Conservation (phyloP, 2,797 vertebrate species). For the Esox masquinongy region DNA sequence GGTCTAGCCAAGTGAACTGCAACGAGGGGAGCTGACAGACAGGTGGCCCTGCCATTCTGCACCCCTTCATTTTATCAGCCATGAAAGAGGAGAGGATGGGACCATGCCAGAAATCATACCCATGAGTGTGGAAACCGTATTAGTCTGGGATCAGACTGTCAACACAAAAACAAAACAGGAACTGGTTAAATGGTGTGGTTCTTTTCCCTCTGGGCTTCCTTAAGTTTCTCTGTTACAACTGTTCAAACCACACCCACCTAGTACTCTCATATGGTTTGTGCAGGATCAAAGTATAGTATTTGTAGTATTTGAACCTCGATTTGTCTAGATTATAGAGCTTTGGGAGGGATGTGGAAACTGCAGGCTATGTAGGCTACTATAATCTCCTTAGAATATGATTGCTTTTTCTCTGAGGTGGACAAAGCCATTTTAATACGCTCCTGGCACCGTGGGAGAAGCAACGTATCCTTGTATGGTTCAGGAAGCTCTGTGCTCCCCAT, state of each 20-base stretch:
- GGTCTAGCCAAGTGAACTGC: conserved; percentile 37
- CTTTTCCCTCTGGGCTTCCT: neutral
- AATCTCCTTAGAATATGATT: neutral
- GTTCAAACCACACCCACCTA: neutral
- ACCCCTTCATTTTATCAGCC: conserved; percentile 37
- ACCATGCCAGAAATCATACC: conserved; percentile 33
- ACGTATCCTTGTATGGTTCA: neutral
- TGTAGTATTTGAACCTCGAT: neutral
- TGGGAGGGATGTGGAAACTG: neutral
- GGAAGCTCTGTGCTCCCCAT: neutral
- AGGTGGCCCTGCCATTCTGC: conserved; percentile 45
- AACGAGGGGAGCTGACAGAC: conserved; percentile 18
- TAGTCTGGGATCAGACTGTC: no score
- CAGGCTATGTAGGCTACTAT: neutral
- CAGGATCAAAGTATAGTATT: neutral
- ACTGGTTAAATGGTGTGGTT: neutral
- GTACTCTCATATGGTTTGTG: neutral
- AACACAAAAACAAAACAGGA: conserved; percentile 28
- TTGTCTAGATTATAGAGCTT: neutral
- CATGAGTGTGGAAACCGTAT: conserved; percentile 31
- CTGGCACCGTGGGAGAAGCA: neutral
- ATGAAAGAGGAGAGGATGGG: conserved; percentile 32
- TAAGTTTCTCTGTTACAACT: neutral
- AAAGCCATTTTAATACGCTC: neutral
- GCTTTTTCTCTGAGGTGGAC: neutral